These are phyloP conservation scores for Notoglanidium macrostoma DNA, from an alignment of 2,797 vertebrate genomes.

Conservation along the genomic window DNA sequence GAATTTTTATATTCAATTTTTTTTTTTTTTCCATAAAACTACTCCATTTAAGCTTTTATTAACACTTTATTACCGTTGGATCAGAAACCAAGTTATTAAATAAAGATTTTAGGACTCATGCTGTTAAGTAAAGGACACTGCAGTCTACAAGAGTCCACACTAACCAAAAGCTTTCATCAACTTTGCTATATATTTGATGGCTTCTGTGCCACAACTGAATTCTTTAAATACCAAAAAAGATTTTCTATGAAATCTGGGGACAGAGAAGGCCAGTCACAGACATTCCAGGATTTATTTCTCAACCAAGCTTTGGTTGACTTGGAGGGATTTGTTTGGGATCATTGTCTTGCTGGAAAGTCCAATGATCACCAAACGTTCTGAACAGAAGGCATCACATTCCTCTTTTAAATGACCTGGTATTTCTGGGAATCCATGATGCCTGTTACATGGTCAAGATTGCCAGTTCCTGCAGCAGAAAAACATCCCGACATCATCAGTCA, in stretches of 20 bases:
- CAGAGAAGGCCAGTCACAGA: too few relatives aligned
- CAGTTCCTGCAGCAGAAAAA: too few relatives aligned
- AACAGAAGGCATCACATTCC: background rate
- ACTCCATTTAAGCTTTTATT: background rate
- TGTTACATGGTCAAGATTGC: too few relatives aligned
- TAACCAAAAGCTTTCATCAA: background rate
- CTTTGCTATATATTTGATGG: background rate
- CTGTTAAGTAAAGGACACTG: background rate
- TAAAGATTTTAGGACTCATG: background rate
- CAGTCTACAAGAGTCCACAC: background rate
- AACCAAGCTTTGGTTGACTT: background rate
- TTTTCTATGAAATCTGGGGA: too few relatives aligned
- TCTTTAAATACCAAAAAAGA: too few relatives aligned
- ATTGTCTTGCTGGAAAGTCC: too few relatives aligned
- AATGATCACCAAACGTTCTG: background rate
- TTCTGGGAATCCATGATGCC: too few relatives aligned
- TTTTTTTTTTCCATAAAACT: background rate
- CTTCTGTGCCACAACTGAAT: too few relatives aligned
- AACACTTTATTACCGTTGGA: background rate
- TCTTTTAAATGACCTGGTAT: background rate
- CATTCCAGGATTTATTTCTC: background rate
- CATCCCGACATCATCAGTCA: too few relatives aligned
- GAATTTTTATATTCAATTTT: background rate
- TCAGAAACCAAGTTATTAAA: background rate
- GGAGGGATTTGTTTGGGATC: too few relatives aligned